phyloP scores from a whole-genome alignment of 2,797 vertebrate genomes.

The Poecilia gillii region DNA sequence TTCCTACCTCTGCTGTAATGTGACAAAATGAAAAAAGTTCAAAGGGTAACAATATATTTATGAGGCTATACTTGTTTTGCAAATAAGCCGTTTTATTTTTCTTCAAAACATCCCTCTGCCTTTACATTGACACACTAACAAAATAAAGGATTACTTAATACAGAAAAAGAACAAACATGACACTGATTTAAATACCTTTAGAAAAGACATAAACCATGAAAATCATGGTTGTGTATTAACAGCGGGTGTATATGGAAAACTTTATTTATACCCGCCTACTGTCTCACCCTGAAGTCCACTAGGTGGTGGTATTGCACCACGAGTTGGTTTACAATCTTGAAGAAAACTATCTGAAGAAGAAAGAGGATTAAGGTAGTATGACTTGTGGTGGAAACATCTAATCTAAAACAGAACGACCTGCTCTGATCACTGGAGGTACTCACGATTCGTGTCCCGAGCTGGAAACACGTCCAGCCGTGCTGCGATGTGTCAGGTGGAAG shows the following conservation, averaged over 20 bases:
- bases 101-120: neutral
- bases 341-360: neutral
- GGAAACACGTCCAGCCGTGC: neutral
- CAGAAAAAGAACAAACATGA: neutral
- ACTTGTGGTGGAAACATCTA: neutral
- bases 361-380: rapidly evolving
- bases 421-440: rapidly evolving
- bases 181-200: neutral
- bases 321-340: neutral
- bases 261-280: neutral
- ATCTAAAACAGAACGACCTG: neutral
- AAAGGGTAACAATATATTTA: neutral
- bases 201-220: neutral
- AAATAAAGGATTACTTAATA: no score
- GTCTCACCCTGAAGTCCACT: neutral
- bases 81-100: neutral
- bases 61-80: neutral
- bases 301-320: neutral
- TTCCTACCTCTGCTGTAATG: neutral
- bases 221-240: neutral
- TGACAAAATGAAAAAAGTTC: neutral
- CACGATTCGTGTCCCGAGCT: neutral
- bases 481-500: conserved; percentile 80
- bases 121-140: no score
- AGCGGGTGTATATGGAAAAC: neutral